Evolutionary conservation across 2,113 vertebrate genomes (phyloP).

Genomic region (Mellivora capensis): DNA sequence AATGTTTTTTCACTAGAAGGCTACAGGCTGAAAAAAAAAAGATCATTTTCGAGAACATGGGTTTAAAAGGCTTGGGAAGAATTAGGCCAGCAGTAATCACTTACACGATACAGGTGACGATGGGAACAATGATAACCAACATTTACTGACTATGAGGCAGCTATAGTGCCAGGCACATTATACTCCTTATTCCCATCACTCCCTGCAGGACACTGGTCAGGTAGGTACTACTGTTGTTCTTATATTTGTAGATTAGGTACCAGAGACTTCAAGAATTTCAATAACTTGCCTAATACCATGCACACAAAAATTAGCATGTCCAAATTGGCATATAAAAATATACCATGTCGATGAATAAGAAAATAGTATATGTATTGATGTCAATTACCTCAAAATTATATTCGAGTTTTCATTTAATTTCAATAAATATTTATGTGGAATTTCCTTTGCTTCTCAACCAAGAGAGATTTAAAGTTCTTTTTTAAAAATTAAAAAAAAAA

Average conservation of each 20-base stretch:
- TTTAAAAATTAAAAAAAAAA: neutral
- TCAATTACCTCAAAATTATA: neutral
- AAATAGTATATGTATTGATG: neutral
- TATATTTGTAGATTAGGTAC: neutral
- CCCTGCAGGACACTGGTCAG: neutral
- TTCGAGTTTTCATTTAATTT: neutral
- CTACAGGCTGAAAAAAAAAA: neutral
- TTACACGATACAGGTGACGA: fast-evolving
- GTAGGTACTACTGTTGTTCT: neutral
- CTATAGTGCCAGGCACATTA: neutral
- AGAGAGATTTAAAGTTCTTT: neutral
- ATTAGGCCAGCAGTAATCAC: neutral
- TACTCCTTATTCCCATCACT: neutral
- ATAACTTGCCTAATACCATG: neutral
- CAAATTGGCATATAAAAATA: neutral
- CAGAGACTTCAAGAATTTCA: neutral
- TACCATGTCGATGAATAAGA: neutral
- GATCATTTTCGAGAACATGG: neutral
- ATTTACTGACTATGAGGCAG: neutral
- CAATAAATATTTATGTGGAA: neutral
- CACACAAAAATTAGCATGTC: neutral
- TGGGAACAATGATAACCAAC: neutral
- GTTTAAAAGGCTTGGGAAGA: neutral
- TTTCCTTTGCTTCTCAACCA: neutral
- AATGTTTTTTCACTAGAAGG: neutral